Base-by-base conservation (phyloP, 2,797 vertebrate species). In the Darevskia mixta region DNA sequence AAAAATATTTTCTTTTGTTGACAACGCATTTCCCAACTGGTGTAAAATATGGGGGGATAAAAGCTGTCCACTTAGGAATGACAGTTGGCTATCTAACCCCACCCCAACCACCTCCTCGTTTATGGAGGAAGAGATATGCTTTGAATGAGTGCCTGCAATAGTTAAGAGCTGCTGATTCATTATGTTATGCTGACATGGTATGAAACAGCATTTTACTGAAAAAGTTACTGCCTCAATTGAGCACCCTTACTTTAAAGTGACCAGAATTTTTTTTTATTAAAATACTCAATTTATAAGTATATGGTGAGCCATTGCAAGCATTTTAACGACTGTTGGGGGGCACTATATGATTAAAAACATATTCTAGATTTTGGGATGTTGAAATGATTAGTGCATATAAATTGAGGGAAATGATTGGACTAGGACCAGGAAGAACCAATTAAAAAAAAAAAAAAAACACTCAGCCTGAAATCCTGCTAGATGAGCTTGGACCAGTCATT, bases 151-250 rank as follows among this genome's bases (percentile, higher is more conserved):
- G 96, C 90, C 95, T 95, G 96, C 96, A 95, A 94, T 35, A 82
- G 94, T 93, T 96, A 96, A 88, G 55, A 94, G 91, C 91, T 95
- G 98, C 98, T 98, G 98, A 98, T 96, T 98, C 98, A 98, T 94
- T 84, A 84, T 45, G 92, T 95, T 95, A 89, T 97, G 97, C 98
- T 98, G 98, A 98, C 93, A 93, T 96, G 96, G 97, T 96, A 97
- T 98, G 98, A 98, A 95, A 94, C 95, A 97, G 98, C 98, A 97
- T 95, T 98, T 98, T 95, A 77, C 79, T 8, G 23, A 55, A 85
- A 85, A 75, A 79, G 88, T 92, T 61, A 25, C 29, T 66, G 83
- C 67, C n/a, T 61, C 61, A 41, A 25, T 72, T 90, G 64, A 88
- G 23, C 35, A 64, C 49, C 20, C 79, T 29, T 83, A 45, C 35